phyloP scores from a whole-genome alignment of 2,113 vertebrate genomes.

The Grantiella picta region DNA sequence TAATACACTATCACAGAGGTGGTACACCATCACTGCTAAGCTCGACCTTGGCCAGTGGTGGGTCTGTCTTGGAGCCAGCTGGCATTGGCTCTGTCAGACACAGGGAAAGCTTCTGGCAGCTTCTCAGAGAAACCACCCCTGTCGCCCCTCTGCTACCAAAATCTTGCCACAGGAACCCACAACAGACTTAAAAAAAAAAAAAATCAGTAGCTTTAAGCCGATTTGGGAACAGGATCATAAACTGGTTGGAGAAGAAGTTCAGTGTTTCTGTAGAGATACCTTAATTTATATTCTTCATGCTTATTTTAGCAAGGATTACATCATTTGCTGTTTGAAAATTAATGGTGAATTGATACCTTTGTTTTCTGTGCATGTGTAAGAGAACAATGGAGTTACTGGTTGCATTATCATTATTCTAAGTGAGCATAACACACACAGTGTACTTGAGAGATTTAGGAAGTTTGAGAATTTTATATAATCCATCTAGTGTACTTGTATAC shows the following conservation, averaged over 20 bases:
- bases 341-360: background rate
- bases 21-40: background rate
- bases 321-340: background rate
- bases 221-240: background rate
- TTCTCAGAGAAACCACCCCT: background rate
- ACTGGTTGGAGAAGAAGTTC: background rate
- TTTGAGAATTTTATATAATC: background rate
- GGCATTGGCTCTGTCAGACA: background rate
- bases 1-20: background rate
- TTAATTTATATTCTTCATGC: background rate
- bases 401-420: background rate
- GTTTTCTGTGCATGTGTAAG: background rate
- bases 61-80: background rate
- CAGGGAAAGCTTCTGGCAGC: background rate
- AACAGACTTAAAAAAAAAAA: background rate
- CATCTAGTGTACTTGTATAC: background rate
- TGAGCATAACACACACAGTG: background rate
- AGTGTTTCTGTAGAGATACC: background rate
- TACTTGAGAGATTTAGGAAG: background rate
- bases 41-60: accelerated
- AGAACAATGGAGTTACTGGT: background rate
- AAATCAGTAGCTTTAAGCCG: background rate
- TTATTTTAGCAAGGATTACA: background rate
- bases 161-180: background rate
- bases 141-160: background rate